These are phyloP conservation scores for Drosophila cracens DNA, from an alignment of 2,888 invertebrate genomes.

Conservation along the genomic window DNA sequence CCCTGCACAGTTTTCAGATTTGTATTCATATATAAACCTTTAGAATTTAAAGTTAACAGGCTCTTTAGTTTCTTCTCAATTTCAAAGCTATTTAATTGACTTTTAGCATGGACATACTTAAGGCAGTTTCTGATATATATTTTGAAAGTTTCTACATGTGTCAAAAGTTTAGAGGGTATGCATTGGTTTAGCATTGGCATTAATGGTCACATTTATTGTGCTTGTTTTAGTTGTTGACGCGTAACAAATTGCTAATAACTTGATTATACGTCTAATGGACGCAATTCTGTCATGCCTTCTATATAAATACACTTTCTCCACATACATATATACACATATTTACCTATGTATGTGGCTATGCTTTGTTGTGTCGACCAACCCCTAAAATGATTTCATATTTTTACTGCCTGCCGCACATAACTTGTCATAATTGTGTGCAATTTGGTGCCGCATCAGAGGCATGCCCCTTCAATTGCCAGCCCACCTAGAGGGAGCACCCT, in stretches of 20 bases:
- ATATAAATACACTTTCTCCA: conserved; percentile 21
- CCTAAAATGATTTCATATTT: conserved; percentile 47
- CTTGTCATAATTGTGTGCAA: conserved; percentile 66
- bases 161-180: conserved; percentile 5
- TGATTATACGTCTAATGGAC: conserved; percentile 75
- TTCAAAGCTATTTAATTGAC: neutral
- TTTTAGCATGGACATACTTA: neutral
- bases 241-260: conserved; percentile 75
- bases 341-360: conserved; percentile 10
- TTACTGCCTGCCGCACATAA: conserved; percentile 61
- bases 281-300: conserved; percentile 51
- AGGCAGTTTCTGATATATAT: no score
- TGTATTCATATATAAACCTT: no score
- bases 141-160: neutral
- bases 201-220: neutral
- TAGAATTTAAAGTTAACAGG: neutral
- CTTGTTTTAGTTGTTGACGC: conserved; percentile 56
- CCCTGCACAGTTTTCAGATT: conserved; percentile 12
- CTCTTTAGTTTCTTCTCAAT: neutral
- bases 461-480: conserved; percentile 50
- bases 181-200: no score
- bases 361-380: conserved; percentile 53
- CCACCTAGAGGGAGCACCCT: conserved; percentile 10
- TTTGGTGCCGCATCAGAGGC: conserved; percentile 73
- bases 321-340: neutral